Evolutionary conservation across 2,888 invertebrate species (phyloP), one percentile per base, ranked within the genome.

Genomic region (Clanis bilineata): DNA sequence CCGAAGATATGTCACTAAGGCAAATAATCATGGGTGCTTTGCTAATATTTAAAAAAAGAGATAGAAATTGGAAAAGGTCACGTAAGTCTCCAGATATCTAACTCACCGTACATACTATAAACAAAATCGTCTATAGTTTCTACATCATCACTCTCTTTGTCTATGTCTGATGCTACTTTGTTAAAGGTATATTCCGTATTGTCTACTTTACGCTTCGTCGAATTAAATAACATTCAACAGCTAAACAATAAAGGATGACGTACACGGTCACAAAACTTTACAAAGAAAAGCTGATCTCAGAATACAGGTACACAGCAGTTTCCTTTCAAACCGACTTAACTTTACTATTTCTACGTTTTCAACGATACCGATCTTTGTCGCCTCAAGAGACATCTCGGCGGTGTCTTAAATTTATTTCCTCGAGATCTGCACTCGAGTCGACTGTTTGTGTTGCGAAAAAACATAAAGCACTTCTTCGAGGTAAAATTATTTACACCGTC

Each of bases 401-500:
- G 61, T 58, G 58, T 63, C 63, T 67, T 64, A 67, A 66, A 68
- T 70, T 64, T 62, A 67, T 69, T 69, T 67, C 66, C 63, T 64
- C 64, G 63, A 64, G 66, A 58, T 58, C 66, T 67, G 69, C 64
- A 63, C 64, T 64, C 61, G 28, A 51, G 51, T 32, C 10, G 10
- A 47, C 65, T 62, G 62, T 64, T 67, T 64, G 58, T 64, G 68
- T 57, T 41, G 25, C 15, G 68, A 70, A 71, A 68, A 67, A 70
- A 68, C 64, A 68, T 72, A 71, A 73, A 73, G 67, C 65, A 69
- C 61, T 60, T 64, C 70, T 70, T 59, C 59, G 55, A 59, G 61
- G 66, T 63, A 72, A 77, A 79, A 80, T 71, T 72, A 79, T 78
- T 79, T 73, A 69, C 69, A 74, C 69, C 71, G 64, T 66, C 68